Evolutionary conservation across 2,797 vertebrate species (phyloP).

Genomic region (Jordanella pulchra): DNA sequence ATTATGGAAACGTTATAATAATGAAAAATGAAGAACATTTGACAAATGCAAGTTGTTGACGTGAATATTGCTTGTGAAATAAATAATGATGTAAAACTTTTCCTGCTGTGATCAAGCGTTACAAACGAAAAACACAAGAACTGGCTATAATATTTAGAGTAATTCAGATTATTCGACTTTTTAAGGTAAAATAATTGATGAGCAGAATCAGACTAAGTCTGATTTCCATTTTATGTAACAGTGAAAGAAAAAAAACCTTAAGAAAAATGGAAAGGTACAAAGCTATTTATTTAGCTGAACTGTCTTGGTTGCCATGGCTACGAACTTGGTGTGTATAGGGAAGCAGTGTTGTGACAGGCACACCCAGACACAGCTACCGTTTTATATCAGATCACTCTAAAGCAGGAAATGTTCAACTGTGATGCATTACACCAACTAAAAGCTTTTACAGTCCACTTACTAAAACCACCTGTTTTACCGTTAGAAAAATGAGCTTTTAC

Average conservation of each 20-base stretch:
- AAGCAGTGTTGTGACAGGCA: conserved; percentile 48
- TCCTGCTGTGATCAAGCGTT: too few species aligned
- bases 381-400: conserved; percentile 41
- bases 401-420: conserved; percentile 67
- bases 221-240: background rate
- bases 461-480: background rate
- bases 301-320: conserved; percentile 52
- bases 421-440: background rate
- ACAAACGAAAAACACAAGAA: too few species aligned
- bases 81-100: too few species aligned
- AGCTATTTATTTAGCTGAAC: background rate
- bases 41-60: background rate
- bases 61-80: too few species aligned
- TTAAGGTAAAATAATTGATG: background rate
- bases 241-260: background rate
- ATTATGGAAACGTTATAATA: background rate
- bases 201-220: background rate
- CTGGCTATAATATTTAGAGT: background rate
- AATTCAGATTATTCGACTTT: background rate
- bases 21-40: background rate
- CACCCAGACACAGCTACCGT: conserved; percentile 48
- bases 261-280: background rate
- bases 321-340: conserved; percentile 28
- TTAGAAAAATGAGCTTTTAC: too few species aligned
- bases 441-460: background rate